Percentiles rank a stretch among this genome's conserved stretches.
Evolutionary conservation across 2,113 vertebrate species (phyloP).

Genomic region (Leucopternis melanops): DNA sequence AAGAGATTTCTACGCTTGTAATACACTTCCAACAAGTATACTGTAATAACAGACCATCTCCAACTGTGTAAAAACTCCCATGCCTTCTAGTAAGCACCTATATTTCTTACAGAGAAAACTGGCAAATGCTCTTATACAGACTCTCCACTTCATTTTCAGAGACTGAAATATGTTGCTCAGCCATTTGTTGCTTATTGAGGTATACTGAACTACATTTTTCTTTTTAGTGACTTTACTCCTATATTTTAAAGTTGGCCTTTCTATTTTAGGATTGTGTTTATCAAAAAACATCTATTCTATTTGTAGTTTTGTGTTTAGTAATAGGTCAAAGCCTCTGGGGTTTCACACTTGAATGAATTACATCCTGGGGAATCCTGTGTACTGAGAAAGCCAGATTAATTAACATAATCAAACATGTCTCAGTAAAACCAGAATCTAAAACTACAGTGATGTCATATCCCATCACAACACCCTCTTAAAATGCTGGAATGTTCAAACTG

Average conservation of each 20-base stretch:
- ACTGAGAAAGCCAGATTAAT: constrained; percentile 37
- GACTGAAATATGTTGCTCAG: not conserved
- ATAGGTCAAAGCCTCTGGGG: constrained; percentile 57
- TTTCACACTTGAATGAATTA: constrained; percentile 61
- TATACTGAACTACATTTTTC: not conserved
- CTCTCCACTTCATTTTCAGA: not conserved
- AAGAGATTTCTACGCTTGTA: not conserved
- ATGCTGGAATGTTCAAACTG: not conserved
- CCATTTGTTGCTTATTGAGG: not conserved
- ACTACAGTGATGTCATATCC: constrained; percentile 51
- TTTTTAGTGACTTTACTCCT: not conserved
- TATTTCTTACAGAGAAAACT: not conserved
- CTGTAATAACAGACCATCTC: not conserved
- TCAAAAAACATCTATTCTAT: not conserved
- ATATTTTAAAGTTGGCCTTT: not conserved
- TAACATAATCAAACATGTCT: constrained; percentile 60
- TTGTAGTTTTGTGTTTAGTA: constrained; percentile 31
- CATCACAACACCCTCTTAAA: constrained; percentile 12
- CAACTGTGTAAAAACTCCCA: not conserved
- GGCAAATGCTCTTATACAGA: not conserved
- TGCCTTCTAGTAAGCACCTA: not conserved
- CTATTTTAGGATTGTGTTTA: not conserved
- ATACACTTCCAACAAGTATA: not conserved
- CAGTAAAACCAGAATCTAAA: constrained; percentile 32
- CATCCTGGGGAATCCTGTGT: constrained; percentile 24